Percentiles rank a stretch among this genome's conserved stretches.
Conservation (phyloP, 2,113 vertebrate genomes). For the Anas platyrhynchos region DNA sequence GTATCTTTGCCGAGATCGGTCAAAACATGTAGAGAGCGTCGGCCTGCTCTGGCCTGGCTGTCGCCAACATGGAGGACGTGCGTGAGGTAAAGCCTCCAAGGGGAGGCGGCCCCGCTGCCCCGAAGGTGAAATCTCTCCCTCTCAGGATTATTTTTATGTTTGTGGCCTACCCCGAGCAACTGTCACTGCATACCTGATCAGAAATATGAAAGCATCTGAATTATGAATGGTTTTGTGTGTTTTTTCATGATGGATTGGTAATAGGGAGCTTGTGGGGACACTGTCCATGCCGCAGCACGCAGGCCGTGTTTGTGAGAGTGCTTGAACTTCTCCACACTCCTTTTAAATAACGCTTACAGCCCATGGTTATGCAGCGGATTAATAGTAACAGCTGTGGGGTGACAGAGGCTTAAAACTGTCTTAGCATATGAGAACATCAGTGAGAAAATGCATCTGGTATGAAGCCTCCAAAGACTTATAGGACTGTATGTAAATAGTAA, state of each 20-base stretch:
- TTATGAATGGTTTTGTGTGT: not conserved
- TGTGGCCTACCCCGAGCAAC: not conserved
- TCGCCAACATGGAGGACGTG: accelerated
- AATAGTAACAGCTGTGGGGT: slow-evolving; percentile 57
- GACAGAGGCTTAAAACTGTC: slow-evolving; percentile 36
- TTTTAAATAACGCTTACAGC: slow-evolving; percentile 8
- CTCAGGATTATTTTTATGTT: not conserved
- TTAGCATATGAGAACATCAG: slow-evolving; percentile 35
- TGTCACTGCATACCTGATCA: not conserved
- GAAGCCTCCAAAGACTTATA: slow-evolving; percentile 22
- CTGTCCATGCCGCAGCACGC: not conserved
- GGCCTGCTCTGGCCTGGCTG: not conserved
- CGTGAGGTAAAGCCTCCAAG: not conserved
- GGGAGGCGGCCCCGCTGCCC: not conserved
- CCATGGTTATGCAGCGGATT: slow-evolving; percentile 33
- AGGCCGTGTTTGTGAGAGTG: not conserved
- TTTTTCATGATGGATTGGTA: not conserved
- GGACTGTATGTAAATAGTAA: slow-evolving; percentile 35
- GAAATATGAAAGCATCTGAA: not conserved
- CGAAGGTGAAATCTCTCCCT: not conserved
- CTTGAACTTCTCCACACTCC: not conserved
- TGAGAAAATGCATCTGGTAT: slow-evolving; percentile 48
- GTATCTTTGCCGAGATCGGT: not conserved
- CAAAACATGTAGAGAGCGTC: not conserved
- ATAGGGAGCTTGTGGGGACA: not conserved